A percentile compares a stretch with the other conserved stretches of the same genome.
These are phyloP conservation scores for Aythya baeri DNA, from an alignment of 2,113 vertebrate genomes.

Conservation along the genomic window DNA sequence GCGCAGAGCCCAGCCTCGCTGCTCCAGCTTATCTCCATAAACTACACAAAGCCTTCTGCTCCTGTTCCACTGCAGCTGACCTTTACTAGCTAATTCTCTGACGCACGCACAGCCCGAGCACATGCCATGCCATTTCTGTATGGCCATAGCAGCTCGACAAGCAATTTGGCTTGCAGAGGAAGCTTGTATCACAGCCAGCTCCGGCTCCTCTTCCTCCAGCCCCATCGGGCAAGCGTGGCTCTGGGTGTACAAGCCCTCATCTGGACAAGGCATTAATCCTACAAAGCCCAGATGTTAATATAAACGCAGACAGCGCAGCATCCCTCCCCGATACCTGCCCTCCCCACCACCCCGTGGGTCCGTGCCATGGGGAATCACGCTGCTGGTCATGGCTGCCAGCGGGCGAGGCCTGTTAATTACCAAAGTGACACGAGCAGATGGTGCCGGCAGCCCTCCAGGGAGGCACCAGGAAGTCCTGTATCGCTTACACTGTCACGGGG, in stretches of 20 bases:
- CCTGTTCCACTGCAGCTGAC: conserved; percentile 40
- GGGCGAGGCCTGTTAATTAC: neutral
- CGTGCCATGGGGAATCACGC: accelerated
- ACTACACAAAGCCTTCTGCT: neutral
- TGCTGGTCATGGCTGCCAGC: neutral
- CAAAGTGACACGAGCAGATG: conserved; percentile 32
- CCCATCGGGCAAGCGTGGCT: accelerated
- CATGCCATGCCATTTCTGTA: conserved; percentile 47
- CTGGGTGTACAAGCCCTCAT: neutral
- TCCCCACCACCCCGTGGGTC: accelerated
- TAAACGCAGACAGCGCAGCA: accelerated
- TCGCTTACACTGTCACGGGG: neutral
- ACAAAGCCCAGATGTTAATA: neutral
- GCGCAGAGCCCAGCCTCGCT: neutral
- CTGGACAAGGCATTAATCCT: accelerated
- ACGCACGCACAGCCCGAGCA: neutral
- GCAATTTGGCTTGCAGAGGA: conserved; percentile 1
- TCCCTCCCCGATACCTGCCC: neutral
- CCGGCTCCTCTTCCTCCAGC: neutral
- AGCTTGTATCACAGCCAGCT: neutral
- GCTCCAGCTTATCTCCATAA: neutral
- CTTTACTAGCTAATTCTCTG: conserved; percentile 39
- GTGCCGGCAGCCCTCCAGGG: neutral
- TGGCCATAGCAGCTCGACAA: neutral
- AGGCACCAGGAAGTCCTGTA: neutral